Evolutionary conservation across 2,797 vertebrate species (phyloP), one percentile per base, ranked within the genome.

Genomic region (Crocidura indochinensis): DNA sequence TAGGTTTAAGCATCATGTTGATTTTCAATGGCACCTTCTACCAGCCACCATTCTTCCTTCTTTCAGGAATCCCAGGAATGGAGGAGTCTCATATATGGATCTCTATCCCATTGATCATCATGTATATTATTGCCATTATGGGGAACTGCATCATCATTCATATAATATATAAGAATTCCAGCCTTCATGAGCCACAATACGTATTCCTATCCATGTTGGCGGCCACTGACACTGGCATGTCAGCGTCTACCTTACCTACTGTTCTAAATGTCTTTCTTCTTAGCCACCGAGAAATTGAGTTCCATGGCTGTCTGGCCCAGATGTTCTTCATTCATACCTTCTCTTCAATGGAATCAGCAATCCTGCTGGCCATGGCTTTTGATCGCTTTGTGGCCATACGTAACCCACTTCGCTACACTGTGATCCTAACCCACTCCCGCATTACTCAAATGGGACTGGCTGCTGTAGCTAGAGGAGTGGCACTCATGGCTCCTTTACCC

Each of bases 321-420:
- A 90, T 79, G 60, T 82, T 90, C 77, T 78, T 92, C 80, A 92
- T 94, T 44, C 90, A 92, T 26, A 72, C 24, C 10, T 96, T 91
- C 31, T 89, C 93, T 62, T 87, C 47, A 69, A 72, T 80, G 60
- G 86, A 94, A 62, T 94, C 86, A 2, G 76, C 74, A 9, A 73
- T 92, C 3, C 53, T 90, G 7, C 38, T 94, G 80, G 84, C 75
- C 22, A 94, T 90, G 94, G 84, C 91, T 26, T 85, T 94, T 67
- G 91, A 93, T 31, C 9, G 15, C 71, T 95, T 90, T 69, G 6
- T 90, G 11, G 76, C 67, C 46, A 94, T 92, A 38, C 1, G n/a
- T 60, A 88, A 75, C 38, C 71, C 67, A 1, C 69, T 93, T 53
- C 1, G 7, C 12, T 83, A 90, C 24, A 67, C 82, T 38, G 2